Base-by-base conservation (phyloP, 2,113 vertebrate genomes). In the Gnathonemus echidnorhynchus region DNA sequence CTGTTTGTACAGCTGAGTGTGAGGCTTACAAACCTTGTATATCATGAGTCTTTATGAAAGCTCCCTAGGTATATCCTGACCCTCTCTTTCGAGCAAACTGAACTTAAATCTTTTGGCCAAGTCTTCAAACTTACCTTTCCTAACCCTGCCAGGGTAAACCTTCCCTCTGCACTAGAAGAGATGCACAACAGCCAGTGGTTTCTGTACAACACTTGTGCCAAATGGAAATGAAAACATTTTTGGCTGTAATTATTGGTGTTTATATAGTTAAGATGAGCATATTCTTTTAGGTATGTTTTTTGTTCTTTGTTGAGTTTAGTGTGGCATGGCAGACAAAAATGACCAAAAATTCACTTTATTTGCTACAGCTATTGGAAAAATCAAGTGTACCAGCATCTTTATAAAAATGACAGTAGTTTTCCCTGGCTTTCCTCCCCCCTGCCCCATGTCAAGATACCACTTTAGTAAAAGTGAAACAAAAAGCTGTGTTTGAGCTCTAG, bases 41-140 rank as follows among this genome's bases (percentile, higher is more conserved):
- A 90, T 87, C 86, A 90, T 66, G 74, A 62, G 13, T 70, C 84
- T 90, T 90, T 74, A 90, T 90, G 89, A 77, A 87, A 19, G n/a
- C 85, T 52, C 89, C 58, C 27, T 50, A 53, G 84, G 62, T 90
- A 17, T 87, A 48, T 87, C 58, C 62, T 90, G 45, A 87, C 62
- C 48, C 31, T 42, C 86, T n/a, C 89, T 90, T 86, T 86, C 39
- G 84, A 62, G 46, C n/a, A 74, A 90, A 74, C 56, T 74, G 56
- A 90, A 87, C 83, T 56, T 50, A 89, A 58, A 48, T 62, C 49
- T 89, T 86, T 42, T 39, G 80, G 39, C 46, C 46, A 87, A 66
- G 13, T 66, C 42, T 56, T 90, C 56, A 70, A 17, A 21, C 46
- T 87, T 50, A 87, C 89, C 89, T 86, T 85, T 62, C 17, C 39